These are phyloP conservation scores for Ceryle rudis DNA, from an alignment of 2,797 vertebrate genomes.

Conservation along the genomic window DNA sequence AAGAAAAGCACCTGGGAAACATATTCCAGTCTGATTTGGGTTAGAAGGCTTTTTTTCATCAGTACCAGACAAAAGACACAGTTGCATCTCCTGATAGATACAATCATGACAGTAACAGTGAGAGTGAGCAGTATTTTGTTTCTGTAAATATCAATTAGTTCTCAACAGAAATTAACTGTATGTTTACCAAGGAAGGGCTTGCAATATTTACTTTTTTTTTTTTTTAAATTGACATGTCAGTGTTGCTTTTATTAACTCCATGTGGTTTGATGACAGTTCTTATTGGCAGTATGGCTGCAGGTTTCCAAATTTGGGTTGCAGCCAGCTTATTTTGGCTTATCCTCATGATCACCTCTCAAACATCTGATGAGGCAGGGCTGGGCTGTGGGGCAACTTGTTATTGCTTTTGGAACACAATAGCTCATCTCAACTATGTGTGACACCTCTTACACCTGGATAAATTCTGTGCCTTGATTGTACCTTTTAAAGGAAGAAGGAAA, in stretches of 20 bases:
- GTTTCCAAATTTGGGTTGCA: not conserved
- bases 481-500: not conserved
- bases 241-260: not conserved
- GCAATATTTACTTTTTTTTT: not conserved
- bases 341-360: not conserved
- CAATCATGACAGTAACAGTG: not conserved
- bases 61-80: not conserved
- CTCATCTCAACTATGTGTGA: slow-evolving; percentile 39
- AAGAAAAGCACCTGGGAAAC: slow-evolving; percentile 23
- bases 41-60: slow-evolving; percentile 31
- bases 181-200: not conserved
- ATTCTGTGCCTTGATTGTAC: slow-evolving; percentile 5
- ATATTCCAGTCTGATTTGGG: not conserved
- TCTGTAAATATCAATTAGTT: not conserved
- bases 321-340: slow-evolving; percentile 1
- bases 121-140: not conserved
- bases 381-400: not conserved
- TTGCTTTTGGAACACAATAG: slow-evolving; percentile 50
- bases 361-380: not conserved
- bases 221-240: not conserved
- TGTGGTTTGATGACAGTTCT: not conserved
- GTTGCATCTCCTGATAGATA: not conserved
- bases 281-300: not conserved
- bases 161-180: not conserved
- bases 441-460: not conserved